Conservation (phyloP, 2,113 vertebrate genomes). For the Chinchilla lanigera region DNA sequence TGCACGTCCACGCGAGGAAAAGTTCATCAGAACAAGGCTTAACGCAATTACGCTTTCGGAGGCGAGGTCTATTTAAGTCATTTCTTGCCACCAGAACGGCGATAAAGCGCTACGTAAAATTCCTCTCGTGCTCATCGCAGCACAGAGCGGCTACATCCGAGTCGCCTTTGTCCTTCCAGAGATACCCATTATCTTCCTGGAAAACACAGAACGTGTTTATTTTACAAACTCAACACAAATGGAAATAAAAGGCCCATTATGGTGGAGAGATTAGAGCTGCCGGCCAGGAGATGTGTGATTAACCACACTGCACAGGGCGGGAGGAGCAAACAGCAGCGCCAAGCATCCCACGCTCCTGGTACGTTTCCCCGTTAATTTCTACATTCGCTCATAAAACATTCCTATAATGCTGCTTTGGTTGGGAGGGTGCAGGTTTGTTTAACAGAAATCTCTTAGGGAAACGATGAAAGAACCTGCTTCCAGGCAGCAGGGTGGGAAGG, state of each 20-base stretch:
- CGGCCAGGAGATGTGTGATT: background rate
- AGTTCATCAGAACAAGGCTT: background rate
- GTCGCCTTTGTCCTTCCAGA: slow-evolving; percentile 77
- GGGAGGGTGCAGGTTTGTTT: background rate
- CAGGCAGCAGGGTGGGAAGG: background rate
- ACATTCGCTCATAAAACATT: background rate
- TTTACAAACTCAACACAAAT: slow-evolving; percentile 66
- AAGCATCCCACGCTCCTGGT: rapidly evolving
- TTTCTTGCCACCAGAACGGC: background rate
- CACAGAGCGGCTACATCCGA: slow-evolving; percentile 51
- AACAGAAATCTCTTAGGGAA: background rate
- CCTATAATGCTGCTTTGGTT: background rate
- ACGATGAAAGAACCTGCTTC: background rate
- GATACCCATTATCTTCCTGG: slow-evolving; percentile 66
- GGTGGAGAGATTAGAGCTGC: background rate
- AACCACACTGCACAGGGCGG: background rate
- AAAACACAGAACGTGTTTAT: slow-evolving; percentile 69
- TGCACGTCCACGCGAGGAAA: rapidly evolving
- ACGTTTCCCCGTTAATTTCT: slow-evolving; percentile 35
- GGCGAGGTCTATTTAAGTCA: background rate
- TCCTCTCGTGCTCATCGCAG: background rate
- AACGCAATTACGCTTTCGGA: background rate
- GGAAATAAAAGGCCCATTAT: slow-evolving; percentile 72
- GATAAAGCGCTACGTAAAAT: background rate
- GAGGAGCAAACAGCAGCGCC: background rate